Percentiles rank a stretch among this genome's conserved stretches.
phyloP scores from a whole-genome alignment of 2,113 vertebrate genomes.

The Psittacara wagleri region DNA sequence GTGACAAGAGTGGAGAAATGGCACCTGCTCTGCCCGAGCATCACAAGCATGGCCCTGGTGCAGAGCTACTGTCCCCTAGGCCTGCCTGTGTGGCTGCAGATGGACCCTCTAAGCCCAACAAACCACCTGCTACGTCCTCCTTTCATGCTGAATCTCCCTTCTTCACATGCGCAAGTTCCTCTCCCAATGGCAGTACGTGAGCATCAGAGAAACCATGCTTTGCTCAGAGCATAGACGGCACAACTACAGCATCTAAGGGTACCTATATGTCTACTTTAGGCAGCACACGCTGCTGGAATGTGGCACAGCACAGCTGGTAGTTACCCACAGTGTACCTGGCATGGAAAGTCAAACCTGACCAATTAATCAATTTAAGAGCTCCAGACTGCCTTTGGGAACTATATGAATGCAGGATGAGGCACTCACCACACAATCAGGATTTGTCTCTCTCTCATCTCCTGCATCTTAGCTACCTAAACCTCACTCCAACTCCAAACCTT shows the following conservation, averaged over 20 bases:
- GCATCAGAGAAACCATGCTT: background rate
- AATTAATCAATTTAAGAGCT: background rate
- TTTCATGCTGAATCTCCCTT: background rate
- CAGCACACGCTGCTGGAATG: background rate
- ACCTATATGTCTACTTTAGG: background rate
- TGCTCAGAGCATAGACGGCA: background rate
- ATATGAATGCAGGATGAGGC: rapidly evolving
- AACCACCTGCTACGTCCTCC: rapidly evolving
- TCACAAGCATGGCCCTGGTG: rapidly evolving
- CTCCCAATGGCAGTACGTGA: background rate
- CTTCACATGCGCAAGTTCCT: background rate
- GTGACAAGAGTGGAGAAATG: background rate
- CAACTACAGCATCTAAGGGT: background rate
- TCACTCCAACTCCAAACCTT: background rate
- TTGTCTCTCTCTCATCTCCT: rapidly evolving
- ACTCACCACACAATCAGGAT: background rate
- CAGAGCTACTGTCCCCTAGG: background rate
- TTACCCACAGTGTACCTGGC: rapidly evolving
- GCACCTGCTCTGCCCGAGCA: background rate
- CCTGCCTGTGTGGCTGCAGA: rapidly evolving
- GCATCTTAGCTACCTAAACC: background rate
- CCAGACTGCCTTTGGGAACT: background rate
- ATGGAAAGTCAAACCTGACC: background rate
- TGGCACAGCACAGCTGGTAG: background rate
- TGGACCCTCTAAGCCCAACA: background rate